Evolutionary conservation across 37 sponge, comb jelly and placozoan genomes (phyloP), one percentile per base, ranked within the genome.

Genomic region (Agelas oroides): DNA sequence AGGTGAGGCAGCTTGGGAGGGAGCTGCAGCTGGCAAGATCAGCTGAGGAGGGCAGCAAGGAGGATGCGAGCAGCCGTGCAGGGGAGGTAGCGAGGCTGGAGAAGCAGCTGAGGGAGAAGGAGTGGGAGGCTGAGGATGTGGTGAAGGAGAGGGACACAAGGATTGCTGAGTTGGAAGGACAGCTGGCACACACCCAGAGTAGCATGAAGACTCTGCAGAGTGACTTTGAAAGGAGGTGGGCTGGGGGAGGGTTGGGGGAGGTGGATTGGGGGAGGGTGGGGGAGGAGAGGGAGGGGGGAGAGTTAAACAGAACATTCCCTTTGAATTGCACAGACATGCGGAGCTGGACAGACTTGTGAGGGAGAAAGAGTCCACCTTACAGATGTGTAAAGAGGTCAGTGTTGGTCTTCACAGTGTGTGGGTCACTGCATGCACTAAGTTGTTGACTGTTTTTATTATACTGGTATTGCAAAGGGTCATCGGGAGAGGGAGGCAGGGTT

Each of bases 11-110:
- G 76, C 71, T 76, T 24, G 63, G 65, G 69, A n/a, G 84, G 70
- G 77, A 69, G 53, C 33, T 96, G 27, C 24, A 89, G 72, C 34
- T 81, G 76, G 21, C 75, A 68, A 52, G 94, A 75, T 73, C 96
- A 73, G 36, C 90, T 67, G 31, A 72, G 41, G 76, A 30, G 69
- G 28, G 38, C 3, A 27, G 54, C 0, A 17, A 37, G 14, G 53
- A 39, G 39, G 70, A 80, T 31, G 27, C 46, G 70, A 39, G 40
- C 24, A 25, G 52, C 15, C 34, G 18, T 0, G 25, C 21, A 27
- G 52, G 24, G 69, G 35, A 67, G 53, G 32, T 36, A 55, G 70
- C 21, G 1, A 34, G 11, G 41, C 36, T 71, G 32, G 61, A 84
- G 73, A 13, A 60, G 67, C 65, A 75, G 21, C 20, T 56, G 28